Conservation (phyloP, 1,140 invertebrate species). For the Aphelinus atriplicis region DNA sequence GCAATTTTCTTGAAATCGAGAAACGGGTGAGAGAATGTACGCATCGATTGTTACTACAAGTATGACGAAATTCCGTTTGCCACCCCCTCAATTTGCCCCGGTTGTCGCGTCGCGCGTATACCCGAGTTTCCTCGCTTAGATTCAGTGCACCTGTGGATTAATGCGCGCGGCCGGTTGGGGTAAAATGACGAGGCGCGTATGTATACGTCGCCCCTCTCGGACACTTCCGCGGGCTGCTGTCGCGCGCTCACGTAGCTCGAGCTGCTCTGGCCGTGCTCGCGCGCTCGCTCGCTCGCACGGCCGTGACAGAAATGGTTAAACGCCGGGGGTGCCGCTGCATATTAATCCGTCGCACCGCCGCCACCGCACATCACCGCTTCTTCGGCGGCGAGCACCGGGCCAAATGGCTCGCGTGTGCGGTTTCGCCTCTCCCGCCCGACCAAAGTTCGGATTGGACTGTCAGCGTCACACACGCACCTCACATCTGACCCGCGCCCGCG, state of each 20-base stretch:
- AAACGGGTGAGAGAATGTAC: no score
- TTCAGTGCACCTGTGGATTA: background rate
- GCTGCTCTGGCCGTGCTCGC: constrained; percentile 43
- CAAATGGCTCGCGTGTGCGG: constrained; percentile 58
- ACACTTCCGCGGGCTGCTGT: no score
- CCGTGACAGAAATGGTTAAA: constrained; percentile 67
- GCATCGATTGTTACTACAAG: no score
- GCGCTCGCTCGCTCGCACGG: constrained; percentile 60
- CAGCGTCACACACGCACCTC: constrained; percentile 57
- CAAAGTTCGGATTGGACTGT: constrained; percentile 67
- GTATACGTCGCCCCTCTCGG: no score
- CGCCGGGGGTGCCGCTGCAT: constrained; percentile 37
- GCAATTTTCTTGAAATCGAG: no score
- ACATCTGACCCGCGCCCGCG: constrained; percentile 32
- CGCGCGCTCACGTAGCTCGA: no score
- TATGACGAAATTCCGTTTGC: no score
- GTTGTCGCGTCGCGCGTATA: constrained; percentile 37
- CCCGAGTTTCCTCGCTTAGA: constrained; percentile 8
- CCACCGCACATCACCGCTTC: constrained; percentile 29
- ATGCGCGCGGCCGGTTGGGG: no score
- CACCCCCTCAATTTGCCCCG: no score
- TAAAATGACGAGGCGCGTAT: no score
- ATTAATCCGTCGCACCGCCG: constrained; percentile 28
- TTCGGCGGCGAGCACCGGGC: constrained; percentile 3
- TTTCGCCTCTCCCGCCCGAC: constrained; percentile 60